These are phyloP conservation scores for Fabriciana adippe DNA, from an alignment of 2,888 invertebrate genomes.

Conservation along the genomic window DNA sequence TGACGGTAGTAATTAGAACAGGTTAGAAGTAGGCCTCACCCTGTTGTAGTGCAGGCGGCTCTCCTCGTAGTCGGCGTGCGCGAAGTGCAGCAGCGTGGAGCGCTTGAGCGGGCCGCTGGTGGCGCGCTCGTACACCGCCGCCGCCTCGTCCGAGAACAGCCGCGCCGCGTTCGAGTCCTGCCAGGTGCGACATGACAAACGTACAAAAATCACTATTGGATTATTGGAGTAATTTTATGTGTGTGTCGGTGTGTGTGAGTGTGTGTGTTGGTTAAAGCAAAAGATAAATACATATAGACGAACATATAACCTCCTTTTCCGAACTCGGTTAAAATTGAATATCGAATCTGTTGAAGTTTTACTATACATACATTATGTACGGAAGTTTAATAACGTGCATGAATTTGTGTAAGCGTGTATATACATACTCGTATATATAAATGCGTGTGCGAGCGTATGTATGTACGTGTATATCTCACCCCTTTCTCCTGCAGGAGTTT, in stretches of 20 bases:
- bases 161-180: conserved; percentile 97
- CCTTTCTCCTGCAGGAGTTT: conserved; percentile 97
- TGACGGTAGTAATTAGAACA: not conserved
- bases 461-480: conserved; percentile 77
- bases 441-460: no score
- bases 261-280: no score
- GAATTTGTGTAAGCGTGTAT: no score
- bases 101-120: conserved; percentile 92
- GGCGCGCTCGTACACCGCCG: conserved; percentile 96
- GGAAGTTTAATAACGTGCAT: no score
- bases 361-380: no score
- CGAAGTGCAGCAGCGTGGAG: conserved; percentile 97
- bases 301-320: no score
- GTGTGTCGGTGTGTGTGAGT: no score
- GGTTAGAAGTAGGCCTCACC: conserved; percentile 61
- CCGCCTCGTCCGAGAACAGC: conserved; percentile 96
- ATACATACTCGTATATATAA: no score
- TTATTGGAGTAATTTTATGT: no score
- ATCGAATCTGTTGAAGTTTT: no score
- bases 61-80: conserved; percentile 99
- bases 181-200: not conserved
- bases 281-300: no score
- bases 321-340: no score
- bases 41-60: conserved; percentile 97
- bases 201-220: not conserved